phyloP scores from a whole-genome alignment of 2,888 invertebrate genomes.

The Dione vanillae region DNA sequence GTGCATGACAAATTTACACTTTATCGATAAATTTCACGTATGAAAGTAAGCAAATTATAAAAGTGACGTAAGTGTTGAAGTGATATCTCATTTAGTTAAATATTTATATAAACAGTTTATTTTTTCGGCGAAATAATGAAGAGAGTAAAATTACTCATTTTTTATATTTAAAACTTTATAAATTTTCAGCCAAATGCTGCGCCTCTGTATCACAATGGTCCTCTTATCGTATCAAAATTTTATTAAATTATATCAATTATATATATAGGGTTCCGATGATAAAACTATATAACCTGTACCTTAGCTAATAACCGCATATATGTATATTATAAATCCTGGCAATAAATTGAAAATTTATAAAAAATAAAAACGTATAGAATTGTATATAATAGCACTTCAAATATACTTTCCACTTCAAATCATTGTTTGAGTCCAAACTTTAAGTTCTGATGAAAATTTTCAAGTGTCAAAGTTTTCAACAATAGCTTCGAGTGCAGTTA shows the following conservation, averaged over 20 bases:
- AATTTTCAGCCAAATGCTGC: no score
- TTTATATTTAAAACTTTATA: no score
- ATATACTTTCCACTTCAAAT: conserved; percentile 1
- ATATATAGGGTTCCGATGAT: background rate
- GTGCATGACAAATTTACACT: background rate
- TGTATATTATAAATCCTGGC: background rate
- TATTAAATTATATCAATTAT: no score
- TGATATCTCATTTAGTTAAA: no score
- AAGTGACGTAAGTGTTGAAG: background rate
- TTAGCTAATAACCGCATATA: background rate
- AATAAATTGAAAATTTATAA: background rate
- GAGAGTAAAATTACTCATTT: no score
- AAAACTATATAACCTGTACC: background rate
- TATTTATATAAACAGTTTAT: no score
- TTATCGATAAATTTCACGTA: background rate
- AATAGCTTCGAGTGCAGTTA: conserved; percentile 19
- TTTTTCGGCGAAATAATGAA: no score
- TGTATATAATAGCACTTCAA: background rate
- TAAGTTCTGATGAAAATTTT: conserved; percentile 11
- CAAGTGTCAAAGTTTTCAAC: conserved; percentile 15
- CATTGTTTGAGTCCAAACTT: background rate
- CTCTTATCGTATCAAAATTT: no score
- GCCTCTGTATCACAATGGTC: no score
- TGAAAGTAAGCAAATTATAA: background rate
- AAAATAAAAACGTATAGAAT: background rate